phyloP scores from a whole-genome alignment of 2,113 vertebrate genomes.

The Amazona vittata region DNA sequence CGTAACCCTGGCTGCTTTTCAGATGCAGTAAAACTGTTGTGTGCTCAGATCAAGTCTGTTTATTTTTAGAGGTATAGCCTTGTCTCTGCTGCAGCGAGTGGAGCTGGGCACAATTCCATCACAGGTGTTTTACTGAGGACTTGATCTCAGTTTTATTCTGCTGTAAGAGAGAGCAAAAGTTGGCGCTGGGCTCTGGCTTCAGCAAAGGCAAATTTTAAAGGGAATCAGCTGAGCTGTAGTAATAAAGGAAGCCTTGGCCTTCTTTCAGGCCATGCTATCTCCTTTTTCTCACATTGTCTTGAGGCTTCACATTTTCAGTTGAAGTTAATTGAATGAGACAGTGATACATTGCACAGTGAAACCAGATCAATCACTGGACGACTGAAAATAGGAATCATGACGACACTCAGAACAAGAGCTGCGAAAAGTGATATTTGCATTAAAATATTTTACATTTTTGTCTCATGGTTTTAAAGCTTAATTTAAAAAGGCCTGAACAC shows the following conservation, averaged over 20 bases:
- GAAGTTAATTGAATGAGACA: slow-evolving; percentile 75
- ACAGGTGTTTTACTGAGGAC: slow-evolving; percentile 32
- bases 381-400: slow-evolving; percentile 52
- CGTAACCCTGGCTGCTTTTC: slow-evolving; percentile 9
- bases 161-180: neutral
- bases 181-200: neutral
- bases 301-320: slow-evolving; percentile 62
- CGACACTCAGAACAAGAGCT: slow-evolving; percentile 65
- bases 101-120: slow-evolving; percentile 30
- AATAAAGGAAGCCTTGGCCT: neutral
- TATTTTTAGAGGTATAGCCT: slow-evolving; percentile 48
- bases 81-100: neutral
- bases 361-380: slow-evolving; percentile 68
- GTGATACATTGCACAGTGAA: slow-evolving; percentile 66
- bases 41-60: slow-evolving; percentile 30
- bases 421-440: slow-evolving; percentile 74
- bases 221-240: neutral
- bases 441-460: slow-evolving; percentile 73
- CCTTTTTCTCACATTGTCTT: slow-evolving; percentile 33
- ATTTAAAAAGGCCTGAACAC: slow-evolving; percentile 24
- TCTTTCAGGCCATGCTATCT: neutral
- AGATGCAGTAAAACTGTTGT: slow-evolving; percentile 29
- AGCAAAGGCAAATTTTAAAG: neutral
- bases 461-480: slow-evolving; percentile 31
- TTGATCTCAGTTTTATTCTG: neutral